Conservation (phyloP, 1,140 invertebrate species). For the Diabrotica undecimpunctata region DNA sequence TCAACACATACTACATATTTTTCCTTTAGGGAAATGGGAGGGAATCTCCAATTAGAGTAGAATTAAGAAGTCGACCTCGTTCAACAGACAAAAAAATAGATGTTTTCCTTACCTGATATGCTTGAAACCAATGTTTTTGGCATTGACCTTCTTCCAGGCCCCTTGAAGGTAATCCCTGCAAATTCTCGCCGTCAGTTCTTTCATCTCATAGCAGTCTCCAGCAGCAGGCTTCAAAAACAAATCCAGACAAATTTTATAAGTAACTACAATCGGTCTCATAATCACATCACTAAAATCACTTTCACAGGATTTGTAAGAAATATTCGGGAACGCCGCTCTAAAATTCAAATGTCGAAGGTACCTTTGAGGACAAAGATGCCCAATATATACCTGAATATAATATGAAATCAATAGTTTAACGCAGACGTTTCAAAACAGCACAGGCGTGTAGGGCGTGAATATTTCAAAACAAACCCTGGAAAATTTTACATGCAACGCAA, state of each 20-base stretch:
- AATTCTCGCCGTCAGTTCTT: conserved; percentile 75
- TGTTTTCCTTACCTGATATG: conserved; percentile 67
- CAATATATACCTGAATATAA: not conserved
- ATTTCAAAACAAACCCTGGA: too few species aligned
- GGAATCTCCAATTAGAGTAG: too few species aligned
- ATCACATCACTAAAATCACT: not conserved
- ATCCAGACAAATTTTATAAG: conserved; percentile 25
- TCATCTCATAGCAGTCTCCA: conserved; percentile 64
- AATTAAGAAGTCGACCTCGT: too few species aligned
- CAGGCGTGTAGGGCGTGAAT: too few species aligned
- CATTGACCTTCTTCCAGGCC: conserved; percentile 76
- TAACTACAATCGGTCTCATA: not conserved
- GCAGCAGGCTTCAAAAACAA: conserved; percentile 50
- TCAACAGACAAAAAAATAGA: too few species aligned
- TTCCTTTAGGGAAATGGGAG: too few species aligned
- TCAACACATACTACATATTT: too few species aligned
- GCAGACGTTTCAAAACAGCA: conserved; percentile 10
- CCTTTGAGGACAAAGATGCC: not conserved
- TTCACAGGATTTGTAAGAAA: too few species aligned
- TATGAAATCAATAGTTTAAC: conserved; percentile 20
- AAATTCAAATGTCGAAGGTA: too few species aligned
- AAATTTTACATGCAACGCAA: too few species aligned
- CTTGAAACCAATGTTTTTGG: conserved; percentile 71
- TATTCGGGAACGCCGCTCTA: too few species aligned
- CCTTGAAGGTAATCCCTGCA: conserved; percentile 84